Base-by-base conservation (phyloP, 2,888 invertebrate species). In the Petrolisthes manimaculis region DNA sequence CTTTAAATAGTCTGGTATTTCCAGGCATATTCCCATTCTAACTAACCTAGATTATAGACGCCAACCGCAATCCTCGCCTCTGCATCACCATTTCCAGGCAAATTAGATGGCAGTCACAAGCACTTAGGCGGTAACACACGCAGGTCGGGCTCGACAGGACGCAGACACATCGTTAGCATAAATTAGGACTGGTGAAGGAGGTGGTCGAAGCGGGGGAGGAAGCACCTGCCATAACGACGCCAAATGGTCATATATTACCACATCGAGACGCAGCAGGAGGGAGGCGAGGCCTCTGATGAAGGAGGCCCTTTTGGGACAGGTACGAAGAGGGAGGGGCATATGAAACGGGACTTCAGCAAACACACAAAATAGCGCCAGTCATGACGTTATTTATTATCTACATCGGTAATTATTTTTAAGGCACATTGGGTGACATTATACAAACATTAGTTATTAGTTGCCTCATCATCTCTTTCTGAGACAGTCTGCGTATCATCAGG, bases 91-190 rank as follows among this genome's bases (percentile, higher is more conserved):
- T 71, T 71, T 71, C 18, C 71, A 71, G n/a, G 21, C 21, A 71
- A 6, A 71, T 71, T 71, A 71, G 18, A 71, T 21, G 71, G 21
- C 18, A 71, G 71, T 21, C 71, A 71, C 71, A 71, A 71, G 18
- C 21, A 6, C 6, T 6, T 21, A 21, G 6, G 6, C 71, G n/a
- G n/a, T 71, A 71, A 21, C 71, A 71, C 71, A 71, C 71, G 21
- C 71, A 71, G 71, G n/a, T n/a, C 14, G 14, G n/a, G 21, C 71
- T 21, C 21, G 71, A 71, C 71, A 71, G 71, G 21, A 71, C 71
- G 71, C 71, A 71, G 71, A 71, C 71, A 71, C 71, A n/a, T 71
- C 71, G 71, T 71, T 71, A 18, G 71, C 71, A 71, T 71, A 71
- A 71, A 71, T 71, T 71, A 71, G 71, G 71, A n/a, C 6, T 14